A percentile compares a stretch with the other conserved stretches of the same genome.
phyloP scores from a whole-genome alignment of 2,888 invertebrate genomes.

The Enchytraeus crypticus region DNA sequence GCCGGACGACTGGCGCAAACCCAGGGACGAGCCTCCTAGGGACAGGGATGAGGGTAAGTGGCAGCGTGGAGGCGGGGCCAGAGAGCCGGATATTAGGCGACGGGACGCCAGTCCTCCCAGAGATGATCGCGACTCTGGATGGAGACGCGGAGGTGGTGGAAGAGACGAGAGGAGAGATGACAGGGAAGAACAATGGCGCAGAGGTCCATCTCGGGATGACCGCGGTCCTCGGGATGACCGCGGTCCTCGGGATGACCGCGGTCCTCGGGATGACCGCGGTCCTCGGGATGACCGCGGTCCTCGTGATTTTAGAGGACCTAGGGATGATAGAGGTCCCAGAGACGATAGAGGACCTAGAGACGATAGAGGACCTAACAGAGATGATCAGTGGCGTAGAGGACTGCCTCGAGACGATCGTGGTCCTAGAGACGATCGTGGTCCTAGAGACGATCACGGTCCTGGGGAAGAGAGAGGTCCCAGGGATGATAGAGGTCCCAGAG shows the following conservation, averaged over 20 bases:
- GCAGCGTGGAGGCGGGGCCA: neutral
- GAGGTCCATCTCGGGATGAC: slow-evolving; percentile 8
- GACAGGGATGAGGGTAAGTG: slow-evolving; percentile 5
- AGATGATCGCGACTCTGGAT: neutral
- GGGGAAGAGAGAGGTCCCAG: neutral
- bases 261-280: slow-evolving; percentile 18
- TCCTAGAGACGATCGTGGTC: neutral
- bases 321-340: neutral
- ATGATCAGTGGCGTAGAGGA: slow-evolving; percentile 20
- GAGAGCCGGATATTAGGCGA: neutral
- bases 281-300: slow-evolving; percentile 16
- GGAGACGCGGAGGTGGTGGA: slow-evolving; percentile 1
- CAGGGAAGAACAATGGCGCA: slow-evolving; percentile 1
- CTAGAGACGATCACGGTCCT: neutral
- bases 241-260: slow-evolving; percentile 10
- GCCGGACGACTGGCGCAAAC: slow-evolving; percentile 6
- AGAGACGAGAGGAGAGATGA: neutral
- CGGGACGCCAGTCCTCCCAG: slow-evolving; percentile 2
- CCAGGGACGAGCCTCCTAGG: slow-evolving; percentile 14
- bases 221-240: slow-evolving; percentile 9
- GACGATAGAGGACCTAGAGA: too few relatives aligned
- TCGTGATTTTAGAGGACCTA: neutral
- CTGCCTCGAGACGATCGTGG: slow-evolving; percentile 5
- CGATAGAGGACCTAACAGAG: slow-evolving; percentile 16
- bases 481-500: neutral